phyloP scores from a whole-genome alignment of 2,797 vertebrate species.

The Merluccius polli region DNA sequence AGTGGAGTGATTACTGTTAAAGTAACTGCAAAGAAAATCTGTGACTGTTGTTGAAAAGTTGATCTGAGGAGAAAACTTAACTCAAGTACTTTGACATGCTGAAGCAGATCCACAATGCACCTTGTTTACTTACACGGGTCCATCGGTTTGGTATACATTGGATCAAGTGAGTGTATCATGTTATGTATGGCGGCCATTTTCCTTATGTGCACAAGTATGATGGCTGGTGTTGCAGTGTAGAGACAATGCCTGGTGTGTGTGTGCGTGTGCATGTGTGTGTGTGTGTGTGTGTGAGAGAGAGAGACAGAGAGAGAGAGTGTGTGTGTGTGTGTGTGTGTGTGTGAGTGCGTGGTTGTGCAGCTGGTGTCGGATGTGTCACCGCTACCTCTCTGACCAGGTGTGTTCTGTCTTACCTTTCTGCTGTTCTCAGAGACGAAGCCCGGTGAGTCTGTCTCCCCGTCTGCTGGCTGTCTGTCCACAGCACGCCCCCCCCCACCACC shows the following conservation, averaged over 20 bases:
- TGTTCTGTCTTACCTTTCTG: constrained; percentile 95
- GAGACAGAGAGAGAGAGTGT: not conserved
- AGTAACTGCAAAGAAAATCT: constrained; percentile 9
- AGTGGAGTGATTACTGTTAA: constrained; percentile 30
- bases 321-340: not conserved
- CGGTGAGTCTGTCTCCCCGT: constrained; percentile 81
- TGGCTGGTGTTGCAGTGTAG: no score
- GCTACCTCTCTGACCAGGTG: constrained; percentile 93
- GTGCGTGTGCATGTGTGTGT: no score
- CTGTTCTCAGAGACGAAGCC: constrained; percentile 97
- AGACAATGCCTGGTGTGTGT: no score
- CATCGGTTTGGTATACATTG: no score
- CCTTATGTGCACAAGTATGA: no score
- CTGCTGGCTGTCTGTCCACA: constrained; percentile 44
- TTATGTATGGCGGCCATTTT: no score
- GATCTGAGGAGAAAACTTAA: no score
- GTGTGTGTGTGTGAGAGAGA: not conserved
- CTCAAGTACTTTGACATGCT: no score
- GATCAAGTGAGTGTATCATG: no score
- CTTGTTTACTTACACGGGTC: no score
- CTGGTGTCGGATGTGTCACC: constrained; percentile 82
- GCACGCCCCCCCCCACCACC: constrained; percentile 28
- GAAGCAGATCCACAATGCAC: no score
- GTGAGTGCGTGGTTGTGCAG: constrained; percentile 41
- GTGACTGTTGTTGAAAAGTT: no score